These are phyloP conservation scores for Penaeus monodon DNA, from an alignment of 2,888 invertebrate genomes.

Conservation along the genomic window DNA sequence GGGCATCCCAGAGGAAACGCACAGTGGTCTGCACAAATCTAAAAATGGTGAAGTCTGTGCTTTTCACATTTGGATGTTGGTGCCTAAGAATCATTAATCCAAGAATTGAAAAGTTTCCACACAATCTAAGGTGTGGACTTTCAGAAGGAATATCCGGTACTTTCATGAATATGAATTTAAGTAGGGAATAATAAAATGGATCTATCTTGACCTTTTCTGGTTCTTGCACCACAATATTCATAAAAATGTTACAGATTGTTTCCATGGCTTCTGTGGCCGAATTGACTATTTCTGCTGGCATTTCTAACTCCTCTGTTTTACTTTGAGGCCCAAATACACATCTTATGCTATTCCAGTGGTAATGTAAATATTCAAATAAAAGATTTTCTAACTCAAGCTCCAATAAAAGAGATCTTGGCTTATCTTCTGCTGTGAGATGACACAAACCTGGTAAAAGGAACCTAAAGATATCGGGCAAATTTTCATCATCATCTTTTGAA, in stretches of 20 bases:
- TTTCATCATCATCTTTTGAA: constrained; percentile 12
- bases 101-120: constrained; percentile 86
- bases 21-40: constrained; percentile 85
- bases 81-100: constrained; percentile 87
- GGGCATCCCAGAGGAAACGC: constrained; percentile 92
- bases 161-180: constrained; percentile 79
- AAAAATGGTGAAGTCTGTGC: constrained; percentile 62
- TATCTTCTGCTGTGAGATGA: constrained; percentile 91
- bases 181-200: constrained; percentile 81
- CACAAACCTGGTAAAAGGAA: constrained; percentile 90
- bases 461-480: constrained; percentile 78
- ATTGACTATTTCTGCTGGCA: constrained; percentile 76
- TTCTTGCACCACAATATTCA: constrained; percentile 92
- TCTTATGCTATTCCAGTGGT: constrained; percentile 45
- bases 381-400: constrained; percentile 70
- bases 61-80: constrained; percentile 65
- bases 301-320: constrained; percentile 69
- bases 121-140: constrained; percentile 78
- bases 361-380: constrained; percentile 67
- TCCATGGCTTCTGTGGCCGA: constrained; percentile 76
- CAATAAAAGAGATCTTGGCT: constrained; percentile 83
- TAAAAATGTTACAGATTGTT: constrained; percentile 89
- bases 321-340: constrained; percentile 35
- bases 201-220: constrained; percentile 85
- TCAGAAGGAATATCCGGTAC: constrained; percentile 61